Conservation (phyloP, 1,140 invertebrate genomes). For the Akabosia matsudoensis region DNA sequence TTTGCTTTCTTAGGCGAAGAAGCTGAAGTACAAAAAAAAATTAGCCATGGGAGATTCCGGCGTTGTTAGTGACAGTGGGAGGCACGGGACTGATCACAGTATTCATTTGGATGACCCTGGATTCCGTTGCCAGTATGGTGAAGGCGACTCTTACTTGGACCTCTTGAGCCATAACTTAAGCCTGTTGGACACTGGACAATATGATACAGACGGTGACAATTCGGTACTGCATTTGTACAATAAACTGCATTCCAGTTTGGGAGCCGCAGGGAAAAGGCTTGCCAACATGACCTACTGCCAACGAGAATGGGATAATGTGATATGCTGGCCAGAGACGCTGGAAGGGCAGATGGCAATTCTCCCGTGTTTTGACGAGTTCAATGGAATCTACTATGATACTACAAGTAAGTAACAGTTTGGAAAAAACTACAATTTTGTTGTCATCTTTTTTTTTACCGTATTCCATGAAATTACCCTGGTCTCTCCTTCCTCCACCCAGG, state of each 20-base stretch:
- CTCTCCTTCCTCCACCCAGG: too few species aligned
- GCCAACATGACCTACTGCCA: slow-evolving; percentile 52
- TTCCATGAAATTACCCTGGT: too few species aligned
- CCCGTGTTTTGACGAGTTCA: slow-evolving; percentile 70
- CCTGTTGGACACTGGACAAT: too few species aligned
- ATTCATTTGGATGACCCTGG: background rate
- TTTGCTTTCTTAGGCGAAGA: too few species aligned
- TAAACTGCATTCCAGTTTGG: background rate
- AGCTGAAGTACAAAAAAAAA: too few species aligned
- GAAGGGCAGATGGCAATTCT: slow-evolving; percentile 61
- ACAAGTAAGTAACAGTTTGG: slow-evolving; percentile 50
- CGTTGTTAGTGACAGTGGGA: too few species aligned
- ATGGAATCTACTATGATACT: slow-evolving; percentile 70
- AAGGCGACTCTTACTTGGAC: background rate
- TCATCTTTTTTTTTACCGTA: too few species aligned
- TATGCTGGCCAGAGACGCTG: slow-evolving; percentile 74
- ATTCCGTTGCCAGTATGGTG: background rate
- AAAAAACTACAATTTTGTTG: background rate
- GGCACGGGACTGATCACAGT: too few species aligned
- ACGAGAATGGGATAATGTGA: slow-evolving; percentile 64
- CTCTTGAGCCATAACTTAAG: too few species aligned
- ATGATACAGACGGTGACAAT: too few species aligned
- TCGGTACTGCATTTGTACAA: too few species aligned
- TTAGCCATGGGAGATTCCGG: too few species aligned
- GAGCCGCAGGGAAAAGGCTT: background rate